Percentiles rank a stretch among this genome's conserved stretches.
These are phyloP conservation scores for Uria lomvia DNA, from an alignment of 2,113 vertebrate genomes.

Conservation along the genomic window DNA sequence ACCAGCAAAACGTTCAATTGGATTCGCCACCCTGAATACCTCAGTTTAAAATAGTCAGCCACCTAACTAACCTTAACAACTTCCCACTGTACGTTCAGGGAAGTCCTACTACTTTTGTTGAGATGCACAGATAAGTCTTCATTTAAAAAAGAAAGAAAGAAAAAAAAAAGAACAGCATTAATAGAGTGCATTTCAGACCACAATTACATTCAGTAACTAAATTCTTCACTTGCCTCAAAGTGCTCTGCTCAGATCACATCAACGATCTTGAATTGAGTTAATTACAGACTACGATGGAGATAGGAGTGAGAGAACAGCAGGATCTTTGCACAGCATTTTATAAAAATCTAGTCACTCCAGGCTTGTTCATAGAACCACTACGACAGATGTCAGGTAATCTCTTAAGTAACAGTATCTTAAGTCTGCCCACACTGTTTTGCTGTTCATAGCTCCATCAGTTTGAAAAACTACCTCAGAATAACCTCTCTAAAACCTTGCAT, in stretches of 20 bases:
- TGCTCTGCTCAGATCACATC: not conserved
- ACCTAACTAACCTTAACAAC: not conserved
- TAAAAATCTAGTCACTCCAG: not conserved
- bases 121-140: not conserved
- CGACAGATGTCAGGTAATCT: slow-evolving; percentile 55
- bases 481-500: not conserved
- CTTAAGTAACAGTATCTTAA: slow-evolving; percentile 40
- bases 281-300: not conserved
- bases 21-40: not conserved
- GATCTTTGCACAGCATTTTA: not conserved
- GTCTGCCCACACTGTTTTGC: slow-evolving; percentile 38
- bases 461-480: slow-evolving; percentile 8
- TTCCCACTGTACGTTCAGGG: not conserved
- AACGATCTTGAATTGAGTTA: not conserved
- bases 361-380: not conserved
- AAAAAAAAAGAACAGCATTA: not conserved
- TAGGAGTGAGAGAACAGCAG: not conserved
- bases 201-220: not conserved
- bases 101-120: not conserved
- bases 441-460: not conserved
- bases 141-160: not conserved
- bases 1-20: not conserved
- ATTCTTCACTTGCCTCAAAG: not conserved
- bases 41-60: not conserved
- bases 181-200: not conserved